Evolutionary conservation across 2,113 vertebrate species (phyloP).

Genomic region (Chrysemys picta): DNA sequence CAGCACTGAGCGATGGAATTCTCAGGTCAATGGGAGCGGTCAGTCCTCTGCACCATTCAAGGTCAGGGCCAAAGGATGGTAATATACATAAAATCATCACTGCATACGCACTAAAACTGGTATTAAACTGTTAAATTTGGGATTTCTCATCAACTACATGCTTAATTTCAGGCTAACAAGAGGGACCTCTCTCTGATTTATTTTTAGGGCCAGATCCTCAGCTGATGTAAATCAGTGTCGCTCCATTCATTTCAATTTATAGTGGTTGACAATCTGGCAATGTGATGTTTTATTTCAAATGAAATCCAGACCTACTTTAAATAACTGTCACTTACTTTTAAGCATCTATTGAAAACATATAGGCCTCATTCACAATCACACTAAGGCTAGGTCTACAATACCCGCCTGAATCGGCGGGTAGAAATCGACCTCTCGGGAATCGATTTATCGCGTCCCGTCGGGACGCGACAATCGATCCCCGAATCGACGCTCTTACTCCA

Average conservation of each 20-base stretch:
- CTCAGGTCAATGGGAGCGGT: neutral
- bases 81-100: accelerated
- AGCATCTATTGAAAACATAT: neutral
- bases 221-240: neutral
- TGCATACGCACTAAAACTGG: neutral
- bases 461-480: too few relatives aligned
- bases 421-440: too few relatives aligned
- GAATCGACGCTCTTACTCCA: too few relatives aligned
- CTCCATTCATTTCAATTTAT: neutral
- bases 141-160: neutral
- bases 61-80: neutral
- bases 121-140: neutral
- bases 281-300: neutral
- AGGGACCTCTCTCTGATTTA: neutral
- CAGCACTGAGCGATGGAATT: neutral
- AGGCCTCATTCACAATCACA: neutral
- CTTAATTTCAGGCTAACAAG: neutral
- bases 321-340: neutral
- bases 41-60: accelerated
- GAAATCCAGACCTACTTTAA: neutral
- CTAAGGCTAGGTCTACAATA: too few relatives aligned
- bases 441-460: too few relatives aligned
- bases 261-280: neutral
- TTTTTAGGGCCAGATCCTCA: neutral
- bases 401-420: too few relatives aligned